Base-by-base conservation (phyloP, 2,797 vertebrate species). In the Oryzias dopingdopingensis region DNA sequence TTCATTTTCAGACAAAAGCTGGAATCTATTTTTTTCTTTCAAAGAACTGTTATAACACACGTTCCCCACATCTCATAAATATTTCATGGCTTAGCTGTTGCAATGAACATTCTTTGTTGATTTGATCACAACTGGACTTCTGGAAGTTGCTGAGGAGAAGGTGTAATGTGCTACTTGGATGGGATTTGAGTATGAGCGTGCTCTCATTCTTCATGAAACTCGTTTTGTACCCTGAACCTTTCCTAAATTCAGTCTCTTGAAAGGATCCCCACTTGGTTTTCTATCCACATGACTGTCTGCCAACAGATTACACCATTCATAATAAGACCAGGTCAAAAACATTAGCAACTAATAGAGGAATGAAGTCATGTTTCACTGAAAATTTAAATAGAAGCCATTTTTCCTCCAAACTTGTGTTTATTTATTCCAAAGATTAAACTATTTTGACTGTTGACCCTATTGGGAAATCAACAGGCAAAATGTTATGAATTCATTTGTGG, bases 21-120 rank as follows among this genome's bases (percentile, higher is more conserved):
- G 0, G 45, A 47, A 17, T 20, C 0, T 37, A 45, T 46, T 60
- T 64, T 59, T 52, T 64, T 56, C 52, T 22, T 29, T 20, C 15
- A 46, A 55, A 10, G 22, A 49, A 58, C 3, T 13, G 49, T 40
- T 50, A 64, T 59, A 23, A 16, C 46, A 41, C 65, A 62, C 51
- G 50, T 77, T 77, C 59, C 59, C 2, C 23, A 55, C 59, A 72
- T 67, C 24, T 75, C 61, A 81, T 84, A 66, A 76, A 86, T 82
- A 81, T 82, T 78, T 79, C 77, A 86, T 79, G 67, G 66, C 51
- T 58, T 50, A 47, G 63, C 52, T 72, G n/a, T 42, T 4, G 44
- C 70, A 78, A 73, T 65, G 55, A 83, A 61, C 15, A 0, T 46
- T 74, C 62, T 41, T 4, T 55, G 20, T 3, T 6, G 32, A 74